Evolutionary conservation across 1,140 invertebrate genomes (phyloP), one percentile per base, ranked within the genome.

Genomic region (Eumaeus atala): DNA sequence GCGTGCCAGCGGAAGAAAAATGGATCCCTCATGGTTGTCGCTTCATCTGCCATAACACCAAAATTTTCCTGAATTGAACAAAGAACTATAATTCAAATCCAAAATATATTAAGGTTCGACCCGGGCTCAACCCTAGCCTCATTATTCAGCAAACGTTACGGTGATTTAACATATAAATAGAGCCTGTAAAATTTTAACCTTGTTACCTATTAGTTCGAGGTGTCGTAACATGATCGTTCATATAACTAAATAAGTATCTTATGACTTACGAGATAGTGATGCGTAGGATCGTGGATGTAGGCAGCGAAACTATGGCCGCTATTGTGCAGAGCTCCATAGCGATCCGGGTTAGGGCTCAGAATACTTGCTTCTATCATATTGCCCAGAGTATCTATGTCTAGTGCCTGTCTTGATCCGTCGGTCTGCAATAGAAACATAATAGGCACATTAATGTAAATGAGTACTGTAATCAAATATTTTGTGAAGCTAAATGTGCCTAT

Each of bases 1-100:
- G 90, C 89, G 62, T 93, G 92, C 90, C 90, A 92, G 56, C 91
- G 88, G 74, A 92, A 93, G 75, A 93, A 93, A 56, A 92, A 84
- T 0, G 92, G 92, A 74, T 93, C 92, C 48, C 92, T 83, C 90
- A 93, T 92, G 0, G 92, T 89, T 0, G 91, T 92, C 0, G 91
- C 89, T 12, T 91, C 88, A 63, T 93, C 92, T 9, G 89, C 91
- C 83, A 93, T 92, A 0, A 92, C 90, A 35, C 91, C 78, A 54
- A 90, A 90, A 1, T 81, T 78, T 86, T 92, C 62, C 59, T 64
- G 28, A 11, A 28, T 28, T 3, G 21, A n/a, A 40, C 17, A 49
- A 54, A 48, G 35, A 58, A 38, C 47, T 28, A 53, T 48, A 44
- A 48, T n/a, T 14, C n/a, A n/a, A n/a, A n/a, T n/a, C n/a, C n/a